Evolutionary conservation across 2,113 vertebrate species (phyloP).

Genomic region (Osmerus mordax): DNA sequence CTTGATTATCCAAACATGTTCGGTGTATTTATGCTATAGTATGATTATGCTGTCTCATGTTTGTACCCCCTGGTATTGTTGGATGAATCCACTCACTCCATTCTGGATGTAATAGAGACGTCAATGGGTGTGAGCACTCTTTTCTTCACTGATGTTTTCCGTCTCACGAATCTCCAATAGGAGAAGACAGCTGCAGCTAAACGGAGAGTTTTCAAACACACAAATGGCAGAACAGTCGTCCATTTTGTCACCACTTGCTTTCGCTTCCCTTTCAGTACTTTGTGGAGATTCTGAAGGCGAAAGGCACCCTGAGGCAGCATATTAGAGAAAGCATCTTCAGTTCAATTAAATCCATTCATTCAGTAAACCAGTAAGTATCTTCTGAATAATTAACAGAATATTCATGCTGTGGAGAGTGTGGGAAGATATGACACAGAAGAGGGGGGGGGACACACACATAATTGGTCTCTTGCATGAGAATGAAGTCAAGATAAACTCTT

Average conservation of each 20-base stretch:
- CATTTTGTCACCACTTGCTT: slow-evolving; percentile 41
- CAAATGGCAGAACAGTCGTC: slow-evolving; percentile 32
- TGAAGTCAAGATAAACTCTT: slow-evolving; percentile 66
- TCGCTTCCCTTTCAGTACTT: slow-evolving; percentile 79
- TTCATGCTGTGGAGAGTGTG: slow-evolving; percentile 51
- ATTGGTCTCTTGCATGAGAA: slow-evolving; percentile 66
- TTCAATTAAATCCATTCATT: slow-evolving; percentile 83
- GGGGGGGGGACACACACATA: slow-evolving; percentile 34
- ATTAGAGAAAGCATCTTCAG: slow-evolving; percentile 85
- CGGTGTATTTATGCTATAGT: not conserved
- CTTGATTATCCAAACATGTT: not conserved
- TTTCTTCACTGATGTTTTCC: slow-evolving; percentile 33
- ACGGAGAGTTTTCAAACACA: slow-evolving; percentile 33
- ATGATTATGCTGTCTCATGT: not conserved
- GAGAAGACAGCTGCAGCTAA: slow-evolving; percentile 17
- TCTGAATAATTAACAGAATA: slow-evolving; percentile 78
- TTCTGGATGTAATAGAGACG: slow-evolving; percentile 56
- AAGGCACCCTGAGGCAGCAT: slow-evolving; percentile 80
- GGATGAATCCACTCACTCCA: slow-evolving; percentile 22
- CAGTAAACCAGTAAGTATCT: slow-evolving; percentile 88
- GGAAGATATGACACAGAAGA: slow-evolving; percentile 16
- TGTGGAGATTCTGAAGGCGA: slow-evolving; percentile 86
- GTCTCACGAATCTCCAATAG: slow-evolving; percentile 35
- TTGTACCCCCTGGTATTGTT: slow-evolving; percentile 15
- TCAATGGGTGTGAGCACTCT: slow-evolving; percentile 43